Percentiles rank a stretch among this genome's conserved stretches.
Evolutionary conservation across 1,140 invertebrate genomes (phyloP).

Genomic region (Agrilus planipennis): DNA sequence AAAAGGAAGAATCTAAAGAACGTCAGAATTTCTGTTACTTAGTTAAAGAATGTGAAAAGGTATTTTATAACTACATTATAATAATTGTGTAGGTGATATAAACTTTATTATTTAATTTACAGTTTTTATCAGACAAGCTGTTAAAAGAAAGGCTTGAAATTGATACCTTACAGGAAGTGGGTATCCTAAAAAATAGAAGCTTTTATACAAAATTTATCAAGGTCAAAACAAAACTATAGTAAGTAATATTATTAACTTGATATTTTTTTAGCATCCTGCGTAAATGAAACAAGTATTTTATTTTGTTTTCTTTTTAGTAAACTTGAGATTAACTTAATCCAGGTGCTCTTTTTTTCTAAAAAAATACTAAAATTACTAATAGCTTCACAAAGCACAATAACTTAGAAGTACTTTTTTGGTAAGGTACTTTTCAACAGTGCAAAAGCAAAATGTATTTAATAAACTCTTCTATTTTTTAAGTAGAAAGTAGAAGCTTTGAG

Average conservation of each 20-base stretch:
- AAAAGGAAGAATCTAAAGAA: conserved; percentile 49
- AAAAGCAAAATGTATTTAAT: conserved; percentile 9
- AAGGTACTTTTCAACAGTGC: too few relatives aligned
- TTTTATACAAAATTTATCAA: conserved; percentile 96
- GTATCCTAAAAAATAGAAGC: conserved; percentile 81
- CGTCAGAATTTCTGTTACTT: conserved; percentile 63
- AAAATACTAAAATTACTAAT: conserved; percentile 10
- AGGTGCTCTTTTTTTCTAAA: too few relatives aligned
- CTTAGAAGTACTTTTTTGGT: too few relatives aligned
- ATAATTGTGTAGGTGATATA: not conserved
- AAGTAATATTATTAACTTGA: conserved; percentile 40
- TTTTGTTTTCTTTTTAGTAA: too few relatives aligned
- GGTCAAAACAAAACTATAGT: conserved; percentile 96
- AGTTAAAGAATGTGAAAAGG: conserved; percentile 63
- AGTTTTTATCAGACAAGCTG: conserved; percentile 71
- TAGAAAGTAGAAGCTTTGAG: conserved; percentile 10
- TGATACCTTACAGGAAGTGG: conserved; percentile 83
- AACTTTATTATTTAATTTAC: conserved; percentile 19
- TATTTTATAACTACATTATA: conserved; percentile 27
- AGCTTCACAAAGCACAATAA: too few relatives aligned
- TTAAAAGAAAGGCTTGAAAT: conserved; percentile 88
- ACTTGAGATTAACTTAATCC: too few relatives aligned
- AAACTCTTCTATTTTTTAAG: conserved; percentile 16
- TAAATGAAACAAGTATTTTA: too few relatives aligned
- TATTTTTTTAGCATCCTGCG: not conserved